Evolutionary conservation across 2,797 vertebrate species (phyloP).

Genomic region (Taeniopygia guttata): DNA sequence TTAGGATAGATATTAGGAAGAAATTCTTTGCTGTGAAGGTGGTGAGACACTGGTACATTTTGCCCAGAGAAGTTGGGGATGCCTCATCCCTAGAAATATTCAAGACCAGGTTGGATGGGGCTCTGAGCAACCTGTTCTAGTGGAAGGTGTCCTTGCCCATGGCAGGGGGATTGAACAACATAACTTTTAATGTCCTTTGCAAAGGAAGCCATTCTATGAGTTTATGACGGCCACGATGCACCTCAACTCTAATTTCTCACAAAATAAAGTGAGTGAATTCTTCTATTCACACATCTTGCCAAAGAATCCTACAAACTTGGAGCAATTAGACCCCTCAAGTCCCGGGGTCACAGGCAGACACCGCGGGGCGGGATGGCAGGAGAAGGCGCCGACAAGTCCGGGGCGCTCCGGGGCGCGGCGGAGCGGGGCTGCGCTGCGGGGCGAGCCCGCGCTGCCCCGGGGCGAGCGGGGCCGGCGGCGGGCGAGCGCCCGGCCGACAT

Average conservation of each 20-base stretch:
- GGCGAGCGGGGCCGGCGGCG: too few species aligned
- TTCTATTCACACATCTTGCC: not conserved
- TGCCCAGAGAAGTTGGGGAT: not conserved
- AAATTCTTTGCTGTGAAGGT: not conserved
- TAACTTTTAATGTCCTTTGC: not conserved
- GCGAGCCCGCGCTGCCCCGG: not conserved
- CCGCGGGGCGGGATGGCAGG: not conserved
- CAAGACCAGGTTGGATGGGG: not conserved
- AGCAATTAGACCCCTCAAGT: not conserved
- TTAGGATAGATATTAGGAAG: not conserved
- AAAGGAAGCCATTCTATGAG: not conserved
- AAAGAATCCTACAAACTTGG: not conserved
- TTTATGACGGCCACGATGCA: not conserved
- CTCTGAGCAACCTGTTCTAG: not conserved
- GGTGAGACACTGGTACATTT: not conserved
- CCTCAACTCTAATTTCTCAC: not conserved
- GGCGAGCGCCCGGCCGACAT: not conserved
- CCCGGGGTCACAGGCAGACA: rapidly evolving
- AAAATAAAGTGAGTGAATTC: not conserved
- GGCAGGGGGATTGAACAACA: not conserved
- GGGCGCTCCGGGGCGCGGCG: too few species aligned
- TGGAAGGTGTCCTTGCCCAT: not conserved
- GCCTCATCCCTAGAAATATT: not conserved
- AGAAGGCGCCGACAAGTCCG: rapidly evolving
- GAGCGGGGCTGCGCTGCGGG: not conserved